Evolutionary conservation across 2,113 vertebrate genomes (phyloP), one percentile per base, ranked within the genome.

Genomic region (Forbesichthys papilliferus): DNA sequence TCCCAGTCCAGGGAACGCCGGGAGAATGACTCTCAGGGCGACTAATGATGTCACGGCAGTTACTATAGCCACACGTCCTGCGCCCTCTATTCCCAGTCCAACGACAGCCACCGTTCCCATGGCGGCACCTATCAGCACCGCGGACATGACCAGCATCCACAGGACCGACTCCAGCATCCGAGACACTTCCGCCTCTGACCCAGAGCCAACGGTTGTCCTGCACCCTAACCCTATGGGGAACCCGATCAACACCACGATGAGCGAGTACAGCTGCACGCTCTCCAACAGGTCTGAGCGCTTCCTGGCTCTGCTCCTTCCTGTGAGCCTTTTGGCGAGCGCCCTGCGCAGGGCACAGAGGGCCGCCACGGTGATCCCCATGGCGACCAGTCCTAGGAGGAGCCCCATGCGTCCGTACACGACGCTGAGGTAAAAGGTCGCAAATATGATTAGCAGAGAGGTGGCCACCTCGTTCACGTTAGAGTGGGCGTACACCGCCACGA

Each of bases 71-170:
- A 85, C 54, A 52, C 78, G 79, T 12, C 61, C 78, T 46, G 83
- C 81, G 10, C 18, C 53, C 1, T 73, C 69, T n/a, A 70, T 52
- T 7, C 83, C 84, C 48, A 85, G 47, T 5, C 73, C 67, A 0
- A 82, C 78, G 58, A 69, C 80, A 33, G 73, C 76, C 81, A 90
- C 87, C 0, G 87, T 86, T 59, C 85, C 88, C 62, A 87, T 62
- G 11, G 84, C 85, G 42, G 84, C 84, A 51, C 87, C 88, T 0
- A 90, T 72, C 61, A 88, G 67, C 4, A 69, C 86, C 0, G 84
- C 79, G 4, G 84, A 77, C 56, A 90, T 72, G 51, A 79, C 78
- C 9, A 66, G 74, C 64, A 87, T 82, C 87, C 88, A 88, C 49
- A 90, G 56, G 12, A 88, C 85, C 0, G 87, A 85, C 61, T 69